These are phyloP conservation scores for Phylloscopus trochiloides DNA, from an alignment of 2,113 vertebrate genomes.

Conservation along the genomic window DNA sequence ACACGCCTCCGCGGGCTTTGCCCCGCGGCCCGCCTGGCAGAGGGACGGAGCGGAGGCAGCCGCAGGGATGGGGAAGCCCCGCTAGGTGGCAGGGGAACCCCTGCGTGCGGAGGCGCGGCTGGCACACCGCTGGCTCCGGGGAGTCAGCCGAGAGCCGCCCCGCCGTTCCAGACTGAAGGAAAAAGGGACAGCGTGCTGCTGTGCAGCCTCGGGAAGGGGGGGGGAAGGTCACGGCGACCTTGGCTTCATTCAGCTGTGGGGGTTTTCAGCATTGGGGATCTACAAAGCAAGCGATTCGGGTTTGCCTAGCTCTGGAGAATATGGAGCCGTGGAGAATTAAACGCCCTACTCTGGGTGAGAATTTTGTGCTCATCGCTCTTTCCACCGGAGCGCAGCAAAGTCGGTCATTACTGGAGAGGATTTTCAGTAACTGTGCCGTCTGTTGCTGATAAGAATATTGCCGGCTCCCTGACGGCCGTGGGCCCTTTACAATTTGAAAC, in stretches of 20 bases:
- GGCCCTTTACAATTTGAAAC: background rate
- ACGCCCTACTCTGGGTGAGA: background rate
- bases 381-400: background rate
- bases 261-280: background rate
- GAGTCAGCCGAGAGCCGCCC: background rate
- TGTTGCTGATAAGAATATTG: background rate
- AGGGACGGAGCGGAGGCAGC: background rate
- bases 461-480: accelerated
- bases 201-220: background rate
- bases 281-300: background rate
- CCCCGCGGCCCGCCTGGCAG: accelerated
- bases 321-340: background rate
- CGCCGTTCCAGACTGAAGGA: accelerated
- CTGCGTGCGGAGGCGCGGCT: accelerated
- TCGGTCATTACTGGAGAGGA: background rate
- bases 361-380: background rate
- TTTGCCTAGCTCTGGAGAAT: background rate
- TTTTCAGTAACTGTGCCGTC: background rate
- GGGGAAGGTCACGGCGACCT: background rate
- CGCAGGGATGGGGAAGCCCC: background rate
- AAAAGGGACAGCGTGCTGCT: background rate
- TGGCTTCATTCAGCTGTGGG: background rate
- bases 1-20: background rate
- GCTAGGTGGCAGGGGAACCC: background rate
- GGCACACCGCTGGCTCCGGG: accelerated